Evolutionary conservation across 2,797 vertebrate species (phyloP), one percentile per base, ranked within the genome.

Genomic region (Sebastes dallii): DNA sequence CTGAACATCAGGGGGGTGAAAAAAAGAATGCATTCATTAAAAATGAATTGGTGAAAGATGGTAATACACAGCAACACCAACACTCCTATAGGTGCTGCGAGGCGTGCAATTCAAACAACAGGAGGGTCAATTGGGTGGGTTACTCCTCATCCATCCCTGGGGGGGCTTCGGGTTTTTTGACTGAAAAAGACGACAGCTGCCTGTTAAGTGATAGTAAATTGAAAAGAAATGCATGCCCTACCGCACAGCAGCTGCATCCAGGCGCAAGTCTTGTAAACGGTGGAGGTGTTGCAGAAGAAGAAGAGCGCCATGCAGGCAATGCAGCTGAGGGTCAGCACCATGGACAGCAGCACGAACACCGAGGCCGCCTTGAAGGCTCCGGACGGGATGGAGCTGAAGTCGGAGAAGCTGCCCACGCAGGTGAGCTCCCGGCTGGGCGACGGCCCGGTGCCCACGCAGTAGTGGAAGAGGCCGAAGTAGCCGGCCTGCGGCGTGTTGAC

Each of bases 171-270:
- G 8, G 4, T 22, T 50, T 6, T 29, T 8, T 34, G 46, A 55
- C 30, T 25, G 13, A 34, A 34, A 46, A 77, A 66, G 1, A n/a
- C 3, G 2, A 20, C 18, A 59, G 25, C 2, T 10, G 20, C 4
- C 12, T 22, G 10, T 18, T 6, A 14, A 32, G 20, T 20, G 68
- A 25, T 8, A 72, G 30, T 22, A 2, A 29, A 18, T 5, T 6
- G 5, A 9, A 25, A 29, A 27, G 30, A 11, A n/a, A 42, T 42
- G 39, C 39, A 42, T 42, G 39, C 39, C 92, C 91, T 96, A 98
- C 98, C 98, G 96, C 97, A 98, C 94, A 98, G 95, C 87, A 99
- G 97, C 96, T 99, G 98, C 98, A 99, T 99, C 98, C 98, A 99
- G 91, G 98, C 98, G 93, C 98, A 99, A 93, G 97, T 99, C 97